A percentile compares a stretch with the other conserved stretches of the same genome.
Evolutionary conservation across 2,113 vertebrate species (phyloP).

Genomic region (Podocnemis expansa): DNA sequence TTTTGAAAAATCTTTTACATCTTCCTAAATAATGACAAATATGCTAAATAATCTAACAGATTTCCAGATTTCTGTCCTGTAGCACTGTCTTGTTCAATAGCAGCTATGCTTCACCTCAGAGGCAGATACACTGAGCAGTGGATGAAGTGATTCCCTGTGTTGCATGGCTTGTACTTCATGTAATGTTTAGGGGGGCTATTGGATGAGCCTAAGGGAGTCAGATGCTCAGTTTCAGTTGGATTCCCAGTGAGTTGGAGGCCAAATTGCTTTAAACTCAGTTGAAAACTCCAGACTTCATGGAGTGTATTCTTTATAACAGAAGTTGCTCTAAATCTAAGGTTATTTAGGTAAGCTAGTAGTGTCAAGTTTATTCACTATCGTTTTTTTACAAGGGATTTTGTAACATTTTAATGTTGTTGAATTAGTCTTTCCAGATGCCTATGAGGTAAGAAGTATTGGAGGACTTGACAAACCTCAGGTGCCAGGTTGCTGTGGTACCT

Average conservation of each 20-base stretch:
- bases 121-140: background rate
- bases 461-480: too few species aligned
- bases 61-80: background rate
- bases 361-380: background rate
- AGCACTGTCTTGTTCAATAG: background rate
- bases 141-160: background rate
- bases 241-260: too few species aligned
- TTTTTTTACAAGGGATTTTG: background rate
- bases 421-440: background rate
- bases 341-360: background rate
- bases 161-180: background rate
- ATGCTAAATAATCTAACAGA: background rate
- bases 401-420: background rate
- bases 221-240: too few species aligned
- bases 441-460: background rate
- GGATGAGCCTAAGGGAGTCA: too few species aligned
- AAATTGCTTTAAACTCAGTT: too few species aligned
- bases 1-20: background rate
- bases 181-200: too few species aligned
- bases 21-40: background rate
- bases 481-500: too few species aligned
- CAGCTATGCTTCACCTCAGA: rapidly evolving
- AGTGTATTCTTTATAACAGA: background rate
- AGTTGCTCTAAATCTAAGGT: background rate
- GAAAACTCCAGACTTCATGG: background rate